Percentiles rank a stretch among this genome's conserved stretches.
Conservation (phyloP, 2,113 vertebrate species). For the Xenopus borealis region DNA sequence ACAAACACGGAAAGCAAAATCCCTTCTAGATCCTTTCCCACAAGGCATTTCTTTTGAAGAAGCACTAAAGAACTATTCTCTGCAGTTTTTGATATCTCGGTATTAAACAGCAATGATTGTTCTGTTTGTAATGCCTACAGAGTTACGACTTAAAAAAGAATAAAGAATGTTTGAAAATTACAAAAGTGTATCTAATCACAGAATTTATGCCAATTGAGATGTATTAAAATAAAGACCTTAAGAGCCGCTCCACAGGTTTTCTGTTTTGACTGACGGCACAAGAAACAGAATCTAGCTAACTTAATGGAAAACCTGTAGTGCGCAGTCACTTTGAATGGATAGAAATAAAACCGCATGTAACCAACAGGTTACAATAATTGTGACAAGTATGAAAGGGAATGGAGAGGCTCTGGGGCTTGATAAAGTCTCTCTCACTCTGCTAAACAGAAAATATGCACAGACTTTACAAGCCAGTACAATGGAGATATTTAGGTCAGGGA, state of each 20-base stretch:
- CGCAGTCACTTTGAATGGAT: background rate
- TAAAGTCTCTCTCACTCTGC: no score
- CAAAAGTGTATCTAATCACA: background rate
- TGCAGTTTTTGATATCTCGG: background rate
- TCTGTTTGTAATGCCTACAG: constrained; percentile 4
- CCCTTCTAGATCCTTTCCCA: background rate
- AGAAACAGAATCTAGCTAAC: background rate
- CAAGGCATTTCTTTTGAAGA: background rate
- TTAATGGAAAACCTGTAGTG: background rate
- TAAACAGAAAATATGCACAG: no score
- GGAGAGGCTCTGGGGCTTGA: no score
- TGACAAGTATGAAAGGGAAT: background rate
- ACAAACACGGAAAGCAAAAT: background rate
- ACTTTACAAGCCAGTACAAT: no score
- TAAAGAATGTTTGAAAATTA: background rate
- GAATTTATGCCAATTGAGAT: background rate
- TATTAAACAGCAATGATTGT: constrained; percentile 2
- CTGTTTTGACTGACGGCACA: background rate
- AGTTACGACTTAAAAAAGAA: background rate
- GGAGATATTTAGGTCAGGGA: no score
- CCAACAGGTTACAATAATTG: background rate
- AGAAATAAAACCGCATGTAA: background rate
- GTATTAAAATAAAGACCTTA: constrained; percentile 1
- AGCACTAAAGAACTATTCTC: background rate
- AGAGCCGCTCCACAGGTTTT: background rate